phyloP scores from a whole-genome alignment of 2,888 invertebrate species.

The Smittia sp. region DNA sequence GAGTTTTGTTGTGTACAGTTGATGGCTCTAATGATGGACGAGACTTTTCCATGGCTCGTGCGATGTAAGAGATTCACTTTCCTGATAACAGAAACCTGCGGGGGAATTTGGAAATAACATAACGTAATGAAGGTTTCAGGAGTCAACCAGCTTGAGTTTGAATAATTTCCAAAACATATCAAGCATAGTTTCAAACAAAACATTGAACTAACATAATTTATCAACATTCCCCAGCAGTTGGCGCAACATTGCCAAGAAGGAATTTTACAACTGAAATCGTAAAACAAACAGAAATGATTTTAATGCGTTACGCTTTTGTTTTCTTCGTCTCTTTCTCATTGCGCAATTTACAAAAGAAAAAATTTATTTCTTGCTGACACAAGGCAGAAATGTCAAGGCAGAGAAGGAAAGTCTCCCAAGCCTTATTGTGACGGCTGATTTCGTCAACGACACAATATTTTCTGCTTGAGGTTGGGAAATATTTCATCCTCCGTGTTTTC shows the following conservation, averaged over 20 bases:
- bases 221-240: no score
- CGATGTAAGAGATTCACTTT: no score
- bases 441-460: background rate
- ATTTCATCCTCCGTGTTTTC: background rate
- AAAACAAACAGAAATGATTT: background rate
- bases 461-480: background rate
- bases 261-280: background rate
- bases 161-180: no score
- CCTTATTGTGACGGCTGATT: slow-evolving; percentile 15
- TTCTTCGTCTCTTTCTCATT: background rate
- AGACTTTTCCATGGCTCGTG: no score
- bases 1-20: background rate
- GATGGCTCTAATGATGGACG: background rate
- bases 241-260: no score
- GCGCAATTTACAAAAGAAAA: slow-evolving; percentile 1
- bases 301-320: background rate
- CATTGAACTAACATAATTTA: no score
- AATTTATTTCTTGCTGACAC: slow-evolving; percentile 16
- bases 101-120: no score
- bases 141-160: no score
- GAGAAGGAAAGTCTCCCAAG: background rate
- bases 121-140: no score
- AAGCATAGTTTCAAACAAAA: no score
- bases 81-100: no score
- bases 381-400: background rate